These are phyloP conservation scores for Neocrepidodera transversa DNA, from an alignment of 2,888 invertebrate genomes.

Conservation along the genomic window DNA sequence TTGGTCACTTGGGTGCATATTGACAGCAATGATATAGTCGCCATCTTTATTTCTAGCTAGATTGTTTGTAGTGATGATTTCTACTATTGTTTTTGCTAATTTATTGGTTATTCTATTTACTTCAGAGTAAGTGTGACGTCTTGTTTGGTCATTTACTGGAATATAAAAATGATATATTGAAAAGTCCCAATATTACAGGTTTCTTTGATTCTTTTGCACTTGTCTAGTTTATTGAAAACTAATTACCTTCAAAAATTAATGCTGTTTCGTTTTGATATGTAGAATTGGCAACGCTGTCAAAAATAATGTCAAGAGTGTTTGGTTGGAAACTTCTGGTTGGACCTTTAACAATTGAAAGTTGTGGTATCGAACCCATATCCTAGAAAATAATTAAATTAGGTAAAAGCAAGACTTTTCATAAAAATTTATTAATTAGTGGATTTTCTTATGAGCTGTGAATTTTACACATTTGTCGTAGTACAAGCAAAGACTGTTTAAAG, in stretches of 20 bases:
- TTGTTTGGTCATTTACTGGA: constrained; percentile 42
- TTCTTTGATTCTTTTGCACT: no score
- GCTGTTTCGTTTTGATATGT: constrained; percentile 66
- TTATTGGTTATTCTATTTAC: constrained; percentile 66
- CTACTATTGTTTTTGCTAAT: constrained; percentile 64
- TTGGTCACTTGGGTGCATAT: constrained; percentile 78
- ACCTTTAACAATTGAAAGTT: constrained; percentile 74
- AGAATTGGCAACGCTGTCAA: constrained; percentile 65
- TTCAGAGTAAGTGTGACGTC: constrained; percentile 63
- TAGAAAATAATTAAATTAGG: constrained; percentile 7
- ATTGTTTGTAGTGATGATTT: constrained; percentile 56
- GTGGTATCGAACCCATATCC: constrained; percentile 78
- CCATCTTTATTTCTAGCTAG: constrained; percentile 69
- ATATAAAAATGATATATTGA: constrained; percentile 3
- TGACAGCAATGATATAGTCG: constrained; percentile 78
- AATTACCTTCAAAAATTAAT: constrained; percentile 69
- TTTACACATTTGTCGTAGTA: no score
- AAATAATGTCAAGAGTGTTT: constrained; percentile 59
- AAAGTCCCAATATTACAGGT: no score
- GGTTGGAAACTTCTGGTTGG: constrained; percentile 58
- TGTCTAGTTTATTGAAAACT: no score
- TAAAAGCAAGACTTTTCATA: neutral
- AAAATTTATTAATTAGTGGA: no score
- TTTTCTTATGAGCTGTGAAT: no score
- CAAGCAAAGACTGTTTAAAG: no score